phyloP scores from a whole-genome alignment of 92 coral and sea anemone genomes.

The Palythoa grandiflora region DNA sequence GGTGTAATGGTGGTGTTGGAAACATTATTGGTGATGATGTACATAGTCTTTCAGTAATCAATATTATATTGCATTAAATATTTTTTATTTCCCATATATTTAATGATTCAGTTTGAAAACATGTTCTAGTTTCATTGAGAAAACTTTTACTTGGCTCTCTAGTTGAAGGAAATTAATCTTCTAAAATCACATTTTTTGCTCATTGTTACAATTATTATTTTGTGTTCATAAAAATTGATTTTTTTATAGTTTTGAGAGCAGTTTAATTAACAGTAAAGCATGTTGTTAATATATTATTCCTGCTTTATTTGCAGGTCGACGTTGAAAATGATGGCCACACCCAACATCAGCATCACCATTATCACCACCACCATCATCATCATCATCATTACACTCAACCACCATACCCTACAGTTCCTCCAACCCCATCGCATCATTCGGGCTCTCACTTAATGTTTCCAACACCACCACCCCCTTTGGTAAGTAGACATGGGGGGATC shows the following conservation, averaged over 20 bases:
- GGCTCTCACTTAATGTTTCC: slow-evolving; percentile 78
- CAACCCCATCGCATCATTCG: slow-evolving; percentile 69
- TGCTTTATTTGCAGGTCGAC: slow-evolving; percentile 71
- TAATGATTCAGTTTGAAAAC: no score
- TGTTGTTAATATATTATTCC: neutral
- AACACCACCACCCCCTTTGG: slow-evolving; percentile 65
- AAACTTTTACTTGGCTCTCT: no score
- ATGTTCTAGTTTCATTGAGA: no score
- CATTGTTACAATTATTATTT: neutral
- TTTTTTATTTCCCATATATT: no score
- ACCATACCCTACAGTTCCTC: slow-evolving; percentile 79
- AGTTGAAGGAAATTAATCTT: no score
- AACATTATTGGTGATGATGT: no score
- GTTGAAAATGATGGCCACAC: slow-evolving; percentile 56
- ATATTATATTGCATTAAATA: no score
- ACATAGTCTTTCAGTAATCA: no score
- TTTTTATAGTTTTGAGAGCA: neutral
- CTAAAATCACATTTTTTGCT: neutral
- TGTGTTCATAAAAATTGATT: neutral
- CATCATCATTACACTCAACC: slow-evolving; percentile 91
- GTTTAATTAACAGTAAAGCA: neutral
- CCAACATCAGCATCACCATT: slow-evolving; percentile 84
- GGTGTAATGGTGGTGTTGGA: no score
- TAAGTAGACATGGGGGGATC: slow-evolving; percentile 26
- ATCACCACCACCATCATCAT: slow-evolving; percentile 92